These are phyloP conservation scores for Macrobrachium rosenbergii DNA, from an alignment of 1,140 invertebrate genomes.

Conservation along the genomic window DNA sequence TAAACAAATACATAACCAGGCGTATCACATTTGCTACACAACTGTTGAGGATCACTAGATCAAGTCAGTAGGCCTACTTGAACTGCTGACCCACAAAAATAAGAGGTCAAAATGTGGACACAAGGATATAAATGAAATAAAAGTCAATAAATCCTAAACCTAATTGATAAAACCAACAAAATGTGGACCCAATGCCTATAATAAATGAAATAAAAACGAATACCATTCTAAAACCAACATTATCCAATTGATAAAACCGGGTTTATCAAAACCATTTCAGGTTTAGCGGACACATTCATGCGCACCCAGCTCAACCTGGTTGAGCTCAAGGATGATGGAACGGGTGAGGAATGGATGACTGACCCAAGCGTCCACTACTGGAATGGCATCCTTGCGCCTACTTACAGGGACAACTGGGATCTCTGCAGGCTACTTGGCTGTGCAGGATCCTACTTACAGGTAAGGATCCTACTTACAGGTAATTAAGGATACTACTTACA, in stretches of 20 bases:
- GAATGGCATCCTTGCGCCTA: constrained; percentile 20
- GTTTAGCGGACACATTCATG: neutral
- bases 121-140: too few relatives aligned
- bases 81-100: too few relatives aligned
- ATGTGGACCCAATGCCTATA: too few relatives aligned
- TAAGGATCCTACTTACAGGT: neutral
- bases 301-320: constrained; percentile 38
- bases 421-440: constrained; percentile 34
- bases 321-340: neutral
- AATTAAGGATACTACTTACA: too few relatives aligned
- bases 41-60: too few relatives aligned
- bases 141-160: too few relatives aligned
- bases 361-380: constrained; percentile 32
- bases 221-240: neutral
- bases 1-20: too few relatives aligned
- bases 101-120: neutral
- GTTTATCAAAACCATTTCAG: neutral
- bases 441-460: constrained; percentile 25
- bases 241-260: neutral
- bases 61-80: too few relatives aligned
- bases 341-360: constrained; percentile 40
- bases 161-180: too few relatives aligned
- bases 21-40: too few relatives aligned
- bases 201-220: neutral
- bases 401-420: constrained; percentile 49